Evolutionary conservation across 2,797 vertebrate genomes (phyloP), one percentile per base, ranked within the genome.

Genomic region (Syngnathus acus): DNA sequence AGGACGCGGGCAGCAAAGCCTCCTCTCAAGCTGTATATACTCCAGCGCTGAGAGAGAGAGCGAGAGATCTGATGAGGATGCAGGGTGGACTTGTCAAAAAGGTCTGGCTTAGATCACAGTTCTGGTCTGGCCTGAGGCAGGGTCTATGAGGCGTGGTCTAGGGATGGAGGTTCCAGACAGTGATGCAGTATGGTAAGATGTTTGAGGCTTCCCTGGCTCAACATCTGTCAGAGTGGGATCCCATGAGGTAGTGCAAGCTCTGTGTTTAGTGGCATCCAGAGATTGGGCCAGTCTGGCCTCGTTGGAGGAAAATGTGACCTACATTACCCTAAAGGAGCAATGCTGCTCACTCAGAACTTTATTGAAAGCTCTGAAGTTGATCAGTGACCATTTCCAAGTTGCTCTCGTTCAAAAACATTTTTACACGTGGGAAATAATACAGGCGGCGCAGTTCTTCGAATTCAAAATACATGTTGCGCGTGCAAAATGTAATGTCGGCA

Each of bases 241-340:
- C 73, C 82, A 57, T 68, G 84, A 83, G 84, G 75, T 67, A 61
- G 62, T 43, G 78, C 77, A 76, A 80, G 74, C 75, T 72, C 80
- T 83, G 81, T 77, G 81, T 85, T 81, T 79, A 75, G 80, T 82
- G 81, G 81, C 80, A 80, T 83, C 71, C 73, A 81, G 75, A 87
- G 84, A 84, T 82, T 83, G 81, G 79, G 71, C 79, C 80, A 67
- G 64, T 68, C 73, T 75, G 69, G 72, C 70, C 58, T 83, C 78
- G 72, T 74, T 84, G 72, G 78, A 87, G 82, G 75, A 83, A 90
- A 85, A 70, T 81, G 77, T 92, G 90, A 91, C 91, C 90, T 91
- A 91, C 78, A 90, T 92, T 87, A 71, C 74, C 75, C 81, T 80
- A 59, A 78, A 79, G 78, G 76, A 78, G 73, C 69, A 64, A 78